These are phyloP conservation scores for Mustela erminea DNA, from an alignment of 2,797 vertebrate genomes.

Conservation along the genomic window DNA sequence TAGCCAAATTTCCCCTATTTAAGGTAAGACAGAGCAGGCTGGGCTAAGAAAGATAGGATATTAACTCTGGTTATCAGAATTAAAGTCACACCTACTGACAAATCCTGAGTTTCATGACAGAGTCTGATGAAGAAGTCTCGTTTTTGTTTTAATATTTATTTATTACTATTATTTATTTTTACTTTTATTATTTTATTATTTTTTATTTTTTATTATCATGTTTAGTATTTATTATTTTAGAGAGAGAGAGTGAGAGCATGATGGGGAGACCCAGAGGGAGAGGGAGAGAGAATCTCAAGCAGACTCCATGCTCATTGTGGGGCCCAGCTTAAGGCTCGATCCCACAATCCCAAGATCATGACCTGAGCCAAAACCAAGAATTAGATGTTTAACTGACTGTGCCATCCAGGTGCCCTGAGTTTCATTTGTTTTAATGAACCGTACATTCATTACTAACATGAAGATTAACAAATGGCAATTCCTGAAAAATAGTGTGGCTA, in stretches of 20 bases:
- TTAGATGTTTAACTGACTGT: background rate
- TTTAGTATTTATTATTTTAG: background rate
- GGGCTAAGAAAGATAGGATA: background rate
- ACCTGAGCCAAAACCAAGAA: background rate
- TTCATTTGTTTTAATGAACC: constrained; percentile 20
- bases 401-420: background rate
- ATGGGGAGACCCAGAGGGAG: background rate
- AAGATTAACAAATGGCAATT: background rate
- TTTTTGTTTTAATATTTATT: background rate
- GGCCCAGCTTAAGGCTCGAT: background rate
- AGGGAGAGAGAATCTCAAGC: background rate
- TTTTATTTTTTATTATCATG: too few species aligned
- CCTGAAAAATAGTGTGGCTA: background rate
- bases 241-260: background rate
- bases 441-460: background rate
- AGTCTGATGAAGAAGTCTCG: background rate
- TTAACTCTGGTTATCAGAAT: background rate
- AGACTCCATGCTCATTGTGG: background rate
- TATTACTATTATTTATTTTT: background rate
- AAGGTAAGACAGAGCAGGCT: background rate
- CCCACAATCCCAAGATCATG: background rate
- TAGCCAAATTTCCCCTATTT: background rate
- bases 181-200: background rate
- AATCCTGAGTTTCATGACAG: background rate
- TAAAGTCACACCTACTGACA: background rate